These are phyloP conservation scores for Drosophila bifasciata DNA, from an alignment of 1,140 invertebrate species.

Conservation along the genomic window DNA sequence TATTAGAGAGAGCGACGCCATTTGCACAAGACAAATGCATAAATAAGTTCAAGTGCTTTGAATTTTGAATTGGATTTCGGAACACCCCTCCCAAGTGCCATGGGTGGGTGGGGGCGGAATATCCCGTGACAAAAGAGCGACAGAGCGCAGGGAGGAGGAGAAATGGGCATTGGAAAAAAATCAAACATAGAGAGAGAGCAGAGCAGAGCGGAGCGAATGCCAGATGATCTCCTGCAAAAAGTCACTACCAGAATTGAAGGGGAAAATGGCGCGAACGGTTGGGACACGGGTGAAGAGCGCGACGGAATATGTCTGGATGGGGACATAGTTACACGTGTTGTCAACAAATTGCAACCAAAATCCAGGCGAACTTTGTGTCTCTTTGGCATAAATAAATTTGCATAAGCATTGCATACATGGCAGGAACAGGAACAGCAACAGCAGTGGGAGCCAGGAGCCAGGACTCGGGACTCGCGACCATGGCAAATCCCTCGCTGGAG, in stretches of 20 bases:
- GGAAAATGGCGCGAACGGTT: no score
- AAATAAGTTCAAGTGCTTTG: slow-evolving; percentile 76
- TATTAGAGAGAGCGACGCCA: slow-evolving; percentile 65
- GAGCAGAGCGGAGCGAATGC: not conserved
- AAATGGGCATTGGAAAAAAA: no score
- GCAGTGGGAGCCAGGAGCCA: not conserved
- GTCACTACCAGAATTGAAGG: no score
- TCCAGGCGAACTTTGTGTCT: slow-evolving; percentile 71
- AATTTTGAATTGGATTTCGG: slow-evolving; percentile 70
- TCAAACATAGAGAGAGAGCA: slow-evolving; percentile 1
- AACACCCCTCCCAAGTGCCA: slow-evolving; percentile 23
- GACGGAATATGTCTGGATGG: no score
- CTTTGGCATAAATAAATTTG: slow-evolving; percentile 79
- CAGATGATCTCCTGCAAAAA: not conserved
- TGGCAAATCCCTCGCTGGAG: slow-evolving; percentile 18
- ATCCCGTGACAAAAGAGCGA: not conserved
- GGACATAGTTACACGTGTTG: slow-evolving; percentile 67
- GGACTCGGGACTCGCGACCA: not conserved
- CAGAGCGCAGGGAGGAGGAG: not conserved
- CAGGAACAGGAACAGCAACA: not conserved
- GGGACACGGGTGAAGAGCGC: no score
- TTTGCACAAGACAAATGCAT: slow-evolving; percentile 78
- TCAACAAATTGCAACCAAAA: slow-evolving; percentile 77
- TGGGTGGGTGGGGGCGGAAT: no score
- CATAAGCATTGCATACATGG: slow-evolving; percentile 71